These are phyloP conservation scores for Ariopsis seemanni DNA, from an alignment of 2,113 vertebrate species.

Conservation along the genomic window DNA sequence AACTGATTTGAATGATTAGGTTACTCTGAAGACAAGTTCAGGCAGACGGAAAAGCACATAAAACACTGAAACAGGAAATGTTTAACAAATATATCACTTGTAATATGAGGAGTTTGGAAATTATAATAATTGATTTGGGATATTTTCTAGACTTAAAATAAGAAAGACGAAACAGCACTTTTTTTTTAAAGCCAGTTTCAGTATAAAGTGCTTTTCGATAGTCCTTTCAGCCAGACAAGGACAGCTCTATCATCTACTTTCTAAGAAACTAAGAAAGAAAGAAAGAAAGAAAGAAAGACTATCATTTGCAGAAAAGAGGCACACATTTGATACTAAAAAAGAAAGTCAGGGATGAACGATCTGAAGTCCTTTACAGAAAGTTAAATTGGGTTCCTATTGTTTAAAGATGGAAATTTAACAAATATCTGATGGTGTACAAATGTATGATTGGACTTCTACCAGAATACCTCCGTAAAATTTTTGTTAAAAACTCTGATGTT, in stretches of 20 bases:
- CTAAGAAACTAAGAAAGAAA: too few relatives aligned
- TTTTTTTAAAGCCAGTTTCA: background rate
- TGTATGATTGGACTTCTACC: too few relatives aligned
- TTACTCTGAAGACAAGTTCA: background rate
- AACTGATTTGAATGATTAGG: background rate
- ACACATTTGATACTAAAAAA: too few relatives aligned
- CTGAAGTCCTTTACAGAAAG: too few relatives aligned
- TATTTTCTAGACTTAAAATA: background rate
- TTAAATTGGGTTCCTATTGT: too few relatives aligned
- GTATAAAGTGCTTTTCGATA: background rate
- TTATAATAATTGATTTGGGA: background rate
- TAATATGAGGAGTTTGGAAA: background rate
- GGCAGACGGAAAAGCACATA: background rate
- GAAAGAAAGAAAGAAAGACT: too few relatives aligned
- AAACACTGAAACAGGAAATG: background rate
- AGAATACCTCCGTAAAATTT: too few relatives aligned
- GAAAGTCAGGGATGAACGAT: too few relatives aligned
- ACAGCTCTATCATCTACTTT: constrained; percentile 20
- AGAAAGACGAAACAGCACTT: background rate
- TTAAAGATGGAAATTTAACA: too few relatives aligned
- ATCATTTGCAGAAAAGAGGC: too few relatives aligned
- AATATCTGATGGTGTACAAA: too few relatives aligned
- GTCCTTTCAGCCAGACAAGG: background rate
- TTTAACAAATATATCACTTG: background rate
- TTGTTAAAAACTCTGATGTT: too few relatives aligned